phyloP scores from a whole-genome alignment of 2,888 invertebrate genomes.

The Anorthoa munda region DNA sequence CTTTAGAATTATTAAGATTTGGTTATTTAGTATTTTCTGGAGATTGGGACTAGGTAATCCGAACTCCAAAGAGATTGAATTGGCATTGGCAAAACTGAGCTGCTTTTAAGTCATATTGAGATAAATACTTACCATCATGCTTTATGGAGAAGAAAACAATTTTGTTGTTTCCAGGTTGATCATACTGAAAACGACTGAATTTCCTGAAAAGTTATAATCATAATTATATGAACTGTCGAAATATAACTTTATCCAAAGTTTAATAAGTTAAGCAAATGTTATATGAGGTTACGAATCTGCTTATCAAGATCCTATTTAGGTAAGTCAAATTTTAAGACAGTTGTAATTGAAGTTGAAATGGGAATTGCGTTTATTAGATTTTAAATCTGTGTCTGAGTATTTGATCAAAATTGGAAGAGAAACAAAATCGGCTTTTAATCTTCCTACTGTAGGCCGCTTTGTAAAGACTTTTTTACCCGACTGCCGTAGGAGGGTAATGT shows the following conservation, averaged over 20 bases:
- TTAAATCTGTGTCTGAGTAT: background rate
- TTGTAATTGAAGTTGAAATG: background rate
- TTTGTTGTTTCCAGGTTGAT: background rate
- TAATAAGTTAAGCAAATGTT: slow-evolving; percentile 24
- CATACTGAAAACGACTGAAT: no score
- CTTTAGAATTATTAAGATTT: background rate
- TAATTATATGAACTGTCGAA: slow-evolving; percentile 8
- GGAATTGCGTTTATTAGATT: background rate
- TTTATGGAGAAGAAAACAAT: background rate
- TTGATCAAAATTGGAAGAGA: background rate
- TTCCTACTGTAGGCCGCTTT: background rate
- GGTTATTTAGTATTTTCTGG: background rate
- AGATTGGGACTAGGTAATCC: background rate
- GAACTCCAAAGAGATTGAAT: no score
- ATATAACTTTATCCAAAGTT: slow-evolving; percentile 35
- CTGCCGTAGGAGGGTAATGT: no score
- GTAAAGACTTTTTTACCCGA: background rate
- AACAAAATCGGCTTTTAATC: background rate
- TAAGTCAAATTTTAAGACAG: background rate
- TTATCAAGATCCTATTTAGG: background rate
- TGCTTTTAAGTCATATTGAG: background rate
- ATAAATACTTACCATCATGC: background rate
- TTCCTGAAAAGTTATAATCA: slow-evolving; percentile 27
- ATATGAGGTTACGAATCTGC: slow-evolving; percentile 21
- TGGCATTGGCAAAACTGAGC: background rate